A percentile compares a stretch with the other conserved stretches of the same genome.
phyloP scores from a whole-genome alignment of 2,113 vertebrate species.

The Dendrocopos noguchii region DNA sequence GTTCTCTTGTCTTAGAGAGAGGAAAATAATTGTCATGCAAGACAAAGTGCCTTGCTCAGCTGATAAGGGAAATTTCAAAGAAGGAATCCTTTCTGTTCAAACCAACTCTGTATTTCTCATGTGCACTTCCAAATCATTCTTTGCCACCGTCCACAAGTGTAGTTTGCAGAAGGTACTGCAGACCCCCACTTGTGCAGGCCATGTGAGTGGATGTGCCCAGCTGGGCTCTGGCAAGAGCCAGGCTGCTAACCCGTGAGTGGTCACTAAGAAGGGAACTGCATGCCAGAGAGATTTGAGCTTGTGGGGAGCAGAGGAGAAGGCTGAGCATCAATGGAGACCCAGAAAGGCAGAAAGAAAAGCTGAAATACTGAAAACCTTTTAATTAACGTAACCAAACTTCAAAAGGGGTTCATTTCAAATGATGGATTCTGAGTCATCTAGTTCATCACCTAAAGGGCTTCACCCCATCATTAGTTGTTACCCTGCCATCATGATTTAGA shows the following conservation, averaged over 20 bases:
- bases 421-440: neutral
- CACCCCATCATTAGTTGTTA: neutral
- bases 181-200: neutral
- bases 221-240: neutral
- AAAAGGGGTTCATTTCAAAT: neutral
- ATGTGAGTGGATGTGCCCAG: neutral
- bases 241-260: accelerated
- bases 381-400: neutral
- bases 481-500: neutral
- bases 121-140: neutral
- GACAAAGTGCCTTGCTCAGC: neutral
- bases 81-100: neutral
- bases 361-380: neutral
- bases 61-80: neutral
- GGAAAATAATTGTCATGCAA: neutral
- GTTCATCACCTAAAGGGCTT: neutral
- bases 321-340: neutral
- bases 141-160: neutral
- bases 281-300: neutral
- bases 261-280: neutral
- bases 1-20: neutral
- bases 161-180: neutral
- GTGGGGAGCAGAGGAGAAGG: neutral
- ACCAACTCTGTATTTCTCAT: neutral
- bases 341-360: neutral